A percentile compares a stretch with the other conserved stretches of the same genome.
These are phyloP conservation scores for Zootermopsis nevadensis DNA, from an alignment of 2,888 invertebrate genomes.

Conservation along the genomic window DNA sequence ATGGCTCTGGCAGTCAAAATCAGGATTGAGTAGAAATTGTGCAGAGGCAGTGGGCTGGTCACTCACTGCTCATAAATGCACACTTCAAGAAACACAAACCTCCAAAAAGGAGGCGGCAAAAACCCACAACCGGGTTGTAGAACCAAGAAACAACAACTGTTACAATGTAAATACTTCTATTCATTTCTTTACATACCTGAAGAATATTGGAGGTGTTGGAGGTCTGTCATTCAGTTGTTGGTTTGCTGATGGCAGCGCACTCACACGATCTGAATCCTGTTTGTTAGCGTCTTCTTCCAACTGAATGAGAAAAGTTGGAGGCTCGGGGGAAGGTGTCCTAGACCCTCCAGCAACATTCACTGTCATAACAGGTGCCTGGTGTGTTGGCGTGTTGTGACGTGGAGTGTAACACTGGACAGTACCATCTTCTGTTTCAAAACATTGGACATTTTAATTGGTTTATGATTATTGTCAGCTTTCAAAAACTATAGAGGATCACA, in stretches of 20 bases:
- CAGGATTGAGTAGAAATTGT: no score
- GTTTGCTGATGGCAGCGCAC: conserved; percentile 39
- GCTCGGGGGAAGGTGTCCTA: conserved; percentile 52
- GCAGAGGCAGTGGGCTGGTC: no score
- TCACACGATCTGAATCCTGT: conserved; percentile 50
- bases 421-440: conserved; percentile 26
- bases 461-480: no score
- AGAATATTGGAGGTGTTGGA: conserved; percentile 70
- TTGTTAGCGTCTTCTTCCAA: conserved; percentile 72
- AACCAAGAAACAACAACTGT: no score
- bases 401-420: conserved; percentile 60
- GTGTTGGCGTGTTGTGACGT: conserved; percentile 75
- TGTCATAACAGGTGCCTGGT: conserved; percentile 82
- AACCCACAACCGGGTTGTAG: no score
- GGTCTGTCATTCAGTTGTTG: conserved; percentile 48
- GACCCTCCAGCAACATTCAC: conserved; percentile 63
- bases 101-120: no score
- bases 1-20: no score
- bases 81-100: no score
- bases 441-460: no score
- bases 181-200: conserved; percentile 65
- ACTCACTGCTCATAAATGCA: no score
- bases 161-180: no score
- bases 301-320: conserved; percentile 68
- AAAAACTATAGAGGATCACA: no score